Percentiles rank a stretch among this genome's conserved stretches.
Evolutionary conservation across 2,888 invertebrate genomes (phyloP).

Genomic region (Philopedon plagiatum): DNA sequence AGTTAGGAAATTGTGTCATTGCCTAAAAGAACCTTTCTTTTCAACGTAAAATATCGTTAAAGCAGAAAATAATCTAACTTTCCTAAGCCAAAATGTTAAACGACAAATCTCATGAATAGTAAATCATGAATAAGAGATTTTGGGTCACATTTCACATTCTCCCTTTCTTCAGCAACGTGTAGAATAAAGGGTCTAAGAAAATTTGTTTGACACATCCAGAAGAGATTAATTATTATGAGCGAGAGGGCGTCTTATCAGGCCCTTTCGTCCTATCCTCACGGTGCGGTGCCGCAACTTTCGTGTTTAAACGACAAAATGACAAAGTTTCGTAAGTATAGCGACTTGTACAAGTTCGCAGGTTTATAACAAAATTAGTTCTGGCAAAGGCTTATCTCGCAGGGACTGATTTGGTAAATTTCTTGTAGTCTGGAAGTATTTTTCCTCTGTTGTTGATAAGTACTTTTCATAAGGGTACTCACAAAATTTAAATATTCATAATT

Average conservation of each 20-base stretch:
- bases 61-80: constrained; percentile 34
- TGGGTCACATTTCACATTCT: constrained; percentile 41
- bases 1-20: no score
- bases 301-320: constrained; percentile 51
- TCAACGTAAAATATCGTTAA: constrained; percentile 6
- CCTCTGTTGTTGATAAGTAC: no score
- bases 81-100: constrained; percentile 45
- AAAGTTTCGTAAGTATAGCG: constrained; percentile 41
- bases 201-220: constrained; percentile 48
- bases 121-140: constrained; percentile 47
- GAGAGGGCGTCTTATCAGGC: constrained; percentile 43
- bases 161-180: constrained; percentile 14
- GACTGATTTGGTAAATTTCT: constrained; percentile 16
- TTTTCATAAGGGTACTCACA: no score
- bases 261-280: constrained; percentile 36
- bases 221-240: constrained; percentile 50
- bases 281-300: constrained; percentile 38
- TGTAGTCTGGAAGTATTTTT: no score
- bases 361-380: constrained; percentile 44
- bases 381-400: constrained; percentile 33
- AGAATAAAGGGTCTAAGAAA: constrained; percentile 40
- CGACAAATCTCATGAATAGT: constrained; percentile 46
- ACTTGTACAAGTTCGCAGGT: constrained; percentile 40
- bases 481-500: neutral
- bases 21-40: neutral